A percentile compares a stretch with the other conserved stretches of the same genome.
Conservation (phyloP, 2,888 invertebrate species). For the Drosophila affinis region DNA sequence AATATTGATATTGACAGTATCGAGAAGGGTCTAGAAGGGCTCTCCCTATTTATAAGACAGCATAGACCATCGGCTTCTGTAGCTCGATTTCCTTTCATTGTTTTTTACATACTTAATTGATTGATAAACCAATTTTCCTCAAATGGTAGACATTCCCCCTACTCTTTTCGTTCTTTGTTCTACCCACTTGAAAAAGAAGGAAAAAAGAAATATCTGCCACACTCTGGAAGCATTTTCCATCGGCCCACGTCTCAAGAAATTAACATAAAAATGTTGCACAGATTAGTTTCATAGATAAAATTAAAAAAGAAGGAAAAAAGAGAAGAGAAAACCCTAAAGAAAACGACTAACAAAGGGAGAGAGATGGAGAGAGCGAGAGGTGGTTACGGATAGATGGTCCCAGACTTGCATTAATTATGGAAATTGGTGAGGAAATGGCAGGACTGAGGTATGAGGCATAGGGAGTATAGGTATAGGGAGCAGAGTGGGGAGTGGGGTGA, state of each 20-base stretch:
- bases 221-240: slow-evolving; percentile 12
- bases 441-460: not conserved
- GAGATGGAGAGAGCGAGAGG: not conserved
- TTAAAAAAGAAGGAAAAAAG: not conserved
- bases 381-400: slow-evolving; percentile 23
- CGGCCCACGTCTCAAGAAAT: slow-evolving; percentile 34
- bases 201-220: slow-evolving; percentile 7
- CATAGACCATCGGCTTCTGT: too few species aligned
- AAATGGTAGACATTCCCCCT: not conserved
- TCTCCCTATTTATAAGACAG: too few species aligned
- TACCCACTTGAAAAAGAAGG: slow-evolving; percentile 4
- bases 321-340: not conserved
- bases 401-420: slow-evolving; percentile 23
- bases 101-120: slow-evolving; percentile 48
- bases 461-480: not conserved
- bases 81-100: not conserved
- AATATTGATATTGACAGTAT: too few species aligned
- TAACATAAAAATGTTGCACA: slow-evolving; percentile 69
- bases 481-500: not conserved
- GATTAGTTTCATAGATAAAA: slow-evolving; percentile 52
- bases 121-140: slow-evolving; percentile 66
- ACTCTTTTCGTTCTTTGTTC: slow-evolving; percentile 7
- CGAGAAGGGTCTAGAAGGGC: too few species aligned
- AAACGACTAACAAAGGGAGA: not conserved
- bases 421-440: slow-evolving; percentile 14